phyloP scores from a whole-genome alignment of 2,797 vertebrate species.

The Pipistrellus kuhlii region DNA sequence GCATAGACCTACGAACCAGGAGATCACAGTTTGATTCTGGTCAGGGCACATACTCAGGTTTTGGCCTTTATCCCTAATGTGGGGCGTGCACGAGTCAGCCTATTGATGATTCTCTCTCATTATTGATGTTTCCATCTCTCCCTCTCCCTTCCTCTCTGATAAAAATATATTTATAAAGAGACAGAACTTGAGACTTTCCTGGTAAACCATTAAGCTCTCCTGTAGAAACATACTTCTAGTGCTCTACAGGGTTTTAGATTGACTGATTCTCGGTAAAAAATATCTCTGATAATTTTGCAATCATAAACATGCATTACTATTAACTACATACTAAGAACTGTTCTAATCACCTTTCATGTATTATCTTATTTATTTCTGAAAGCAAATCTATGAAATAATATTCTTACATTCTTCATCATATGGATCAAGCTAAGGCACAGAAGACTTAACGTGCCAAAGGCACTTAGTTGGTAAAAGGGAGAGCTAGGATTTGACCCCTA shows the following conservation, averaged over 20 bases:
- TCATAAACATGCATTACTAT: neutral
- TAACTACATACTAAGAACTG: neutral
- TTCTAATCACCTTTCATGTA: neutral
- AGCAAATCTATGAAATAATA: neutral
- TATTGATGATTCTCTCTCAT: too few species aligned
- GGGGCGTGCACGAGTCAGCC: too few species aligned
- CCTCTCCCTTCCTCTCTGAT: too few species aligned
- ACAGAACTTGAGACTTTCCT: neutral
- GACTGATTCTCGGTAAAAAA: neutral
- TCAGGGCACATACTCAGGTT: too few species aligned
- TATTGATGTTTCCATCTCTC: too few species aligned
- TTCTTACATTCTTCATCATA: neutral
- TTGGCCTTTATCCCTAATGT: too few species aligned
- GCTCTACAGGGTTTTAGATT: neutral
- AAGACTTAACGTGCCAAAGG: neutral
- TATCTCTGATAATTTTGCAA: neutral
- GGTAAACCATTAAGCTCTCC: neutral
- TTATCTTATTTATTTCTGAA: slow-evolving; percentile 1
- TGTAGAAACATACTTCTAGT: neutral
- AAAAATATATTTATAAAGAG: neutral
- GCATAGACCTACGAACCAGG: too few species aligned
- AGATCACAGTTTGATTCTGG: too few species aligned
- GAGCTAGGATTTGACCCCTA: neutral
- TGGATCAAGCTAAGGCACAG: neutral
- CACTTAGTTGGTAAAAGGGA: neutral